phyloP scores from a whole-genome alignment of 1,140 invertebrate genomes.

The Plectrocnemia conspersa region DNA sequence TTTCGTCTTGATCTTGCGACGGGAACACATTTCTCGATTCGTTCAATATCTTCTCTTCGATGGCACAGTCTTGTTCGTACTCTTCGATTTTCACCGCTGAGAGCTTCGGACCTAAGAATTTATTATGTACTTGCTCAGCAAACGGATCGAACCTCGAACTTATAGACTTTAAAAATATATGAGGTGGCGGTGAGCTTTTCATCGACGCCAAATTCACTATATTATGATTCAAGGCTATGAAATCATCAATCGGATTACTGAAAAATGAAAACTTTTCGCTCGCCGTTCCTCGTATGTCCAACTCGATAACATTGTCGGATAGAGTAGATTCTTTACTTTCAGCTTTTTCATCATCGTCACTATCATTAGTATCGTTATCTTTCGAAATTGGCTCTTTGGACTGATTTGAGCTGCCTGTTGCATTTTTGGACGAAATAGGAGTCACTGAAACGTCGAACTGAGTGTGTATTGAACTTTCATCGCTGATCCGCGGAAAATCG shows the following conservation, averaged over 20 bases:
- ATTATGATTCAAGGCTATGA: constrained; percentile 26
- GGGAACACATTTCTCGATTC: constrained; percentile 41
- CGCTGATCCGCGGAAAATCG: no score
- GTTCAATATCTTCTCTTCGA: constrained; percentile 47
- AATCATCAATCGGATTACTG: constrained; percentile 28
- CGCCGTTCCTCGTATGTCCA: constrained; percentile 46
- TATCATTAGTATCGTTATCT: neutral
- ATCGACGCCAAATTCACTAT: constrained; percentile 23
- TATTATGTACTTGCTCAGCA: neutral
- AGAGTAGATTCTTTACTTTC: constrained; percentile 35
- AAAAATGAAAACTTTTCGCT: constrained; percentile 24
- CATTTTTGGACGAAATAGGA: constrained; percentile 16
- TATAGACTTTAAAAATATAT: neutral
- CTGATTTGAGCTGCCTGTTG: constrained; percentile 5
- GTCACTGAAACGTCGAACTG: constrained; percentile 19
- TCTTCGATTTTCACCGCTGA: no score
- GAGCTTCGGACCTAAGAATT: no score
- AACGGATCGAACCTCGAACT: neutral
- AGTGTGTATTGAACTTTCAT: constrained; percentile 31
- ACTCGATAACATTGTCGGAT: constrained; percentile 49
- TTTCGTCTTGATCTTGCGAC: constrained; percentile 34
- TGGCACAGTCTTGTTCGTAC: constrained; percentile 32
- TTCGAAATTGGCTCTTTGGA: neutral
- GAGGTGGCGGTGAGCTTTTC: neutral
- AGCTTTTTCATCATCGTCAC: constrained; percentile 4